Conservation (phyloP, 2,113 vertebrate genomes). For the Rhea pennata region DNA sequence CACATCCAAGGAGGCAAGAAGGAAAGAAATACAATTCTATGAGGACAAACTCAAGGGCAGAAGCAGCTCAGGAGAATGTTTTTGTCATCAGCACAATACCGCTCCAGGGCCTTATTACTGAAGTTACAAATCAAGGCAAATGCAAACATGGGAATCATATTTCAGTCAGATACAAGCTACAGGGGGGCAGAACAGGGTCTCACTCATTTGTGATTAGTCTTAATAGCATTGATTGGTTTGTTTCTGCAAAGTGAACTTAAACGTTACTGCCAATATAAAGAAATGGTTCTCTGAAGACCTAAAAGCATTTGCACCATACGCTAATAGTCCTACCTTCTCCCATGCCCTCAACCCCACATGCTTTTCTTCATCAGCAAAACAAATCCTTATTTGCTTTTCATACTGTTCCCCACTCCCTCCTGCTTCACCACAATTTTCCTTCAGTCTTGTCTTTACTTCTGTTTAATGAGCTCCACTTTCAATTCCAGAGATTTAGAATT, state of each 20-base stretch:
- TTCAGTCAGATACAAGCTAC: neutral
- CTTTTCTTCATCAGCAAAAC: neutral
- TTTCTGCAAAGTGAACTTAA: neutral
- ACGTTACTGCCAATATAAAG: neutral
- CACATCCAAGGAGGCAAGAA: neutral
- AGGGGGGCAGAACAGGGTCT: fast-evolving
- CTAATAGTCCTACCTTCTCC: neutral
- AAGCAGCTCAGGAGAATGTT: neutral
- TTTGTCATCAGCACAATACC: neutral
- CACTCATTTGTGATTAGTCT: neutral
- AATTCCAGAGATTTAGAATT: neutral
- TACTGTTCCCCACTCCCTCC: neutral
- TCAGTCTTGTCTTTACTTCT: neutral
- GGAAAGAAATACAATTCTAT: neutral
- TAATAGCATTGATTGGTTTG: neutral
- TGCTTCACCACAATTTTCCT: neutral
- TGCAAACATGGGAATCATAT: neutral
- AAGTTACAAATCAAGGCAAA: conserved; percentile 16
- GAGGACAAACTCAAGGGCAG: neutral
- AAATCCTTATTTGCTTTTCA: neutral
- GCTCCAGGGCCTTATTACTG: neutral
- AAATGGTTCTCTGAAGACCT: neutral
- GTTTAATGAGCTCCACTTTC: neutral
- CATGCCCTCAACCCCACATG: neutral
- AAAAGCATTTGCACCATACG: neutral